Evolutionary conservation across 2,888 invertebrate genomes (phyloP).

Genomic region (Calliphora vomitoria): DNA sequence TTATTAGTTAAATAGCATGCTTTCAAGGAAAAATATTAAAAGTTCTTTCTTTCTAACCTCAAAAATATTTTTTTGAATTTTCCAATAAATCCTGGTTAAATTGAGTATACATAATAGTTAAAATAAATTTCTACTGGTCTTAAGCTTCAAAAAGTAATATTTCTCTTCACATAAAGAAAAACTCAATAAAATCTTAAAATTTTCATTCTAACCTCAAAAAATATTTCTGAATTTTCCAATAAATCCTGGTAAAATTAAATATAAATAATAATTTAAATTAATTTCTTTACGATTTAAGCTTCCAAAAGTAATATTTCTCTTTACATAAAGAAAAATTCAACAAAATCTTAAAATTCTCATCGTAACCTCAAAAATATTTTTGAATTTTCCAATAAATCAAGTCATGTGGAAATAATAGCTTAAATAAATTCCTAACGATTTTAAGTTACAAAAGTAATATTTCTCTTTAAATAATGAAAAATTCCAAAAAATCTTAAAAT

Average conservation of each 20-base stretch:
- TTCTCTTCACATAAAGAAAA: not conserved
- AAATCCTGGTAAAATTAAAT: not conserved
- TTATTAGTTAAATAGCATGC: no score
- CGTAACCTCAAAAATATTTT: no score
- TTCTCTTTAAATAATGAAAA: no score
- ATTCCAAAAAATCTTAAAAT: not conserved
- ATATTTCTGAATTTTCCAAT: not conserved
- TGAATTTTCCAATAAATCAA: no score
- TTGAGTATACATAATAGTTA: not conserved
- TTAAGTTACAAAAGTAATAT: no score
- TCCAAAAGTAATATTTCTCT: not conserved
- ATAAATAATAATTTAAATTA: not conserved
- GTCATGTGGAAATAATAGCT: no score
- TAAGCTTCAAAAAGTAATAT: not conserved
- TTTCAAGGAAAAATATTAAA: no score
- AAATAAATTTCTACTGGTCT: not conserved
- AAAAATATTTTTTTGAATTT: not conserved
- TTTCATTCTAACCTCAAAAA: conserved; percentile 2
- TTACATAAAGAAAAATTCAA: no score
- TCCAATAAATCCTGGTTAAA: not conserved
- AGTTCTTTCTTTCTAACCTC: no score
- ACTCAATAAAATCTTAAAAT: not conserved
- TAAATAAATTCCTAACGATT: no score
- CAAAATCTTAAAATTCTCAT: no score
- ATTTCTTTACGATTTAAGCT: not conserved